Conservation (phyloP, 1,140 invertebrate genomes). For the Dryas iulia region DNA sequence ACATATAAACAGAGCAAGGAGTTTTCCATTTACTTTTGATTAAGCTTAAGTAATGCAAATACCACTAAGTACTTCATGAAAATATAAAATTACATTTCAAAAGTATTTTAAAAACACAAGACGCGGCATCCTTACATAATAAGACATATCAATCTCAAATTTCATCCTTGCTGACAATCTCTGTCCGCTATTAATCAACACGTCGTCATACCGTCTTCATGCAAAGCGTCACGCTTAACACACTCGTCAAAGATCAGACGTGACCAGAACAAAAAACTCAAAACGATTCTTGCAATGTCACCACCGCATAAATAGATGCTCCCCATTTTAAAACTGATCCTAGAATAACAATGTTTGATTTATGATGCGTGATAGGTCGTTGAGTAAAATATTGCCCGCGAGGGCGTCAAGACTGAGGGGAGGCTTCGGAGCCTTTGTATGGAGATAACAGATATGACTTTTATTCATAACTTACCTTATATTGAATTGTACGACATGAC, state of each 20-base stretch:
- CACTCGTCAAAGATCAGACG: constrained; percentile 35
- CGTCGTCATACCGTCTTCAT: constrained; percentile 18
- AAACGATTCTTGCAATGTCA: constrained; percentile 53
- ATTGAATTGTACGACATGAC: neutral
- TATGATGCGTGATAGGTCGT: constrained; percentile 58
- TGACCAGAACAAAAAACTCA: constrained; percentile 40
- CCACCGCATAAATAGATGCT: constrained; percentile 56
- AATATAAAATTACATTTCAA: neutral
- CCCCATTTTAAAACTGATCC: constrained; percentile 49
- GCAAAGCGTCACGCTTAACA: constrained; percentile 21
- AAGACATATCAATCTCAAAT: constrained; percentile 13
- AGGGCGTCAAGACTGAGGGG: constrained; percentile 54
- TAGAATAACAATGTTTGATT: constrained; percentile 62
- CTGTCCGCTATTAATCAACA: constrained; percentile 31
- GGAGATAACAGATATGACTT: constrained; percentile 23
- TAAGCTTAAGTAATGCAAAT: too few species aligned
- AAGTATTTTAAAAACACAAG: neutral
- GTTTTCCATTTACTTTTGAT: too few species aligned
- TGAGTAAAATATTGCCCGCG: constrained; percentile 67
- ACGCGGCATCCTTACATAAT: neutral
- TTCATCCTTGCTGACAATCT: constrained; percentile 12
- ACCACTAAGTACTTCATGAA: too few species aligned
- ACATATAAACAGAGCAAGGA: too few species aligned
- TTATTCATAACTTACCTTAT: constrained; percentile 12
- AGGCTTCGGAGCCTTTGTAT: constrained; percentile 18